Percentiles rank a stretch among this genome's conserved stretches.
These are phyloP conservation scores for Discoglossus pictus DNA, from an alignment of 2,797 vertebrate species.

Conservation along the genomic window DNA sequence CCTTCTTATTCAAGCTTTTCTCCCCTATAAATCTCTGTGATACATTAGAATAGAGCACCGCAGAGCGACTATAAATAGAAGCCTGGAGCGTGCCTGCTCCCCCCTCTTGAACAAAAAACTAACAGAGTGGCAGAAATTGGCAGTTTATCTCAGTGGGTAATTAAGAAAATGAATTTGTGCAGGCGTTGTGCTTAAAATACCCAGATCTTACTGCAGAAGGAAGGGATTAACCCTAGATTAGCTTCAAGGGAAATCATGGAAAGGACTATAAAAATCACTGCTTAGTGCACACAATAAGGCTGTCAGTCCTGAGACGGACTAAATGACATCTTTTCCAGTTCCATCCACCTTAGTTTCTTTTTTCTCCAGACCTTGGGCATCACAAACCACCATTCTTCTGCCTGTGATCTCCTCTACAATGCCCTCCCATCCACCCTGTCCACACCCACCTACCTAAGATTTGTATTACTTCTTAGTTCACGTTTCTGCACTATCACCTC, in stretches of 20 bases:
- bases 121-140: constrained; percentile 48
- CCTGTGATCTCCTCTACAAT: no score
- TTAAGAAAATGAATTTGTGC: constrained; percentile 43
- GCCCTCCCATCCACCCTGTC: no score
- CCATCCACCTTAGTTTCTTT: no score
- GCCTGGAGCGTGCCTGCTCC: background rate
- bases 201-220: background rate
- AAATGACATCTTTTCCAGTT: no score
- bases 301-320: no score
- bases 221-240: background rate
- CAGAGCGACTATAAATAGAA: constrained; percentile 3
- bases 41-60: background rate
- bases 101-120: constrained; percentile 22
- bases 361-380: no score
- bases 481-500: no score
- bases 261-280: background rate
- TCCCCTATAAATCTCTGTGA: no score
- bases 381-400: no score
- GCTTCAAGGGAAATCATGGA: background rate
- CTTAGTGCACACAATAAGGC: background rate
- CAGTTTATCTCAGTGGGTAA: constrained; percentile 43
- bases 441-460: no score
- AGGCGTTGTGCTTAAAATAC: constrained; percentile 31
- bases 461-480: no score
- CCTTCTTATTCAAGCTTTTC: no score